Percentiles rank a stretch among this genome's conserved stretches.
These are phyloP conservation scores for Ellobius talpinus DNA, from an alignment of 2,113 vertebrate genomes.

Conservation along the genomic window DNA sequence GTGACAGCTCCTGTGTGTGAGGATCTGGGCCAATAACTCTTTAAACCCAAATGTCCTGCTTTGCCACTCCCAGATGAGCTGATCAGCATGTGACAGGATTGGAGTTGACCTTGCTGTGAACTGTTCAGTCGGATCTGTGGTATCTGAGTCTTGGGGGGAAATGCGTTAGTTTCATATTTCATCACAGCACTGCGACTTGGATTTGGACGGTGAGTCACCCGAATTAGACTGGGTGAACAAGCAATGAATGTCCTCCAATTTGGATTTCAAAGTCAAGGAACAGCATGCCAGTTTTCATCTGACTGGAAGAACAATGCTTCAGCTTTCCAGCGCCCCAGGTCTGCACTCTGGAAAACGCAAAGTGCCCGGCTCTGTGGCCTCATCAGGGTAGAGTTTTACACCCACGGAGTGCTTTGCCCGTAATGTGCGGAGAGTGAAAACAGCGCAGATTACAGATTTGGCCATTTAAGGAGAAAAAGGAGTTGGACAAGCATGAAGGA, in stretches of 20 bases:
- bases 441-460: not conserved
- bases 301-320: constrained; percentile 37
- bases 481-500: not conserved
- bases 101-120: constrained; percentile 71
- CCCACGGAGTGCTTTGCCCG: not conserved
- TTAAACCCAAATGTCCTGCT: constrained; percentile 35
- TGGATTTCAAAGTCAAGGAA: constrained; percentile 46
- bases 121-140: constrained; percentile 72
- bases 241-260: constrained; percentile 72
- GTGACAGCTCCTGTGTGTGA: not conserved
- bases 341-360: not conserved
- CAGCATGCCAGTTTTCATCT: constrained; percentile 59
- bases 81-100: constrained; percentile 49
- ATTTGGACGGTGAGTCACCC: constrained; percentile 77
- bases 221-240: constrained; percentile 74
- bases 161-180: constrained; percentile 81
- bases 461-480: not conserved
- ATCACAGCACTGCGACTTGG: constrained; percentile 75
- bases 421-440: not conserved
- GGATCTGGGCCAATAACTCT: not conserved
- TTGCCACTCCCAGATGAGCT: not conserved
- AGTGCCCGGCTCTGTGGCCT: not conserved
- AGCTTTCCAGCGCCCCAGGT: not conserved
- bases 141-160: constrained; percentile 76
- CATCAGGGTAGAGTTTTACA: not conserved